phyloP scores from a whole-genome alignment of 2,113 vertebrate genomes.

The Peucedramus taeniatus region DNA sequence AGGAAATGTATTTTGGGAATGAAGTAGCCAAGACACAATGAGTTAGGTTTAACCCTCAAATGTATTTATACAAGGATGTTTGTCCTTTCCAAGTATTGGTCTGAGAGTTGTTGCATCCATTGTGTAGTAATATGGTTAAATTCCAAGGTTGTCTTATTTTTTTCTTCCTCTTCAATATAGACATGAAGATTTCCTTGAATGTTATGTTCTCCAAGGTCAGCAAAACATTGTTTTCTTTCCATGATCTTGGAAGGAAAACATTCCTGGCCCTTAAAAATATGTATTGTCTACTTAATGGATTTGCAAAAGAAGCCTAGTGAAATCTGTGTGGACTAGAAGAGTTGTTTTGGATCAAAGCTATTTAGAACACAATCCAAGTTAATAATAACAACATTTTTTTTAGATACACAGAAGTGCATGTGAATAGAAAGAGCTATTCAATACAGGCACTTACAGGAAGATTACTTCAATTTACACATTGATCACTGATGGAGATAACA shows the following conservation, averaged over 20 bases:
- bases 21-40: background rate
- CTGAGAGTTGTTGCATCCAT: background rate
- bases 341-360: background rate
- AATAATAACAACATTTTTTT: background rate
- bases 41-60: background rate
- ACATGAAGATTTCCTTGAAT: background rate
- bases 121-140: constrained; percentile 7
- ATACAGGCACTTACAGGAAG: background rate
- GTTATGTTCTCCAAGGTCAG: background rate
- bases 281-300: background rate
- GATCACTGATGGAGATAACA: background rate
- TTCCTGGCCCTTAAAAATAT: background rate
- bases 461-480: background rate
- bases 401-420: background rate
- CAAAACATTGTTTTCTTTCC: background rate
- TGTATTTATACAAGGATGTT: background rate
- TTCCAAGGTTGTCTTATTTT: constrained; percentile 18
- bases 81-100: background rate
- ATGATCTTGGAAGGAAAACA: background rate
- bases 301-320: background rate
- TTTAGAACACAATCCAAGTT: background rate
- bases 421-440: background rate
- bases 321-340: background rate
- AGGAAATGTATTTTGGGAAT: constrained; percentile 28
- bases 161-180: background rate